These are phyloP conservation scores for Plagodis dolabraria DNA, from an alignment of 2,888 invertebrate genomes.

Conservation along the genomic window DNA sequence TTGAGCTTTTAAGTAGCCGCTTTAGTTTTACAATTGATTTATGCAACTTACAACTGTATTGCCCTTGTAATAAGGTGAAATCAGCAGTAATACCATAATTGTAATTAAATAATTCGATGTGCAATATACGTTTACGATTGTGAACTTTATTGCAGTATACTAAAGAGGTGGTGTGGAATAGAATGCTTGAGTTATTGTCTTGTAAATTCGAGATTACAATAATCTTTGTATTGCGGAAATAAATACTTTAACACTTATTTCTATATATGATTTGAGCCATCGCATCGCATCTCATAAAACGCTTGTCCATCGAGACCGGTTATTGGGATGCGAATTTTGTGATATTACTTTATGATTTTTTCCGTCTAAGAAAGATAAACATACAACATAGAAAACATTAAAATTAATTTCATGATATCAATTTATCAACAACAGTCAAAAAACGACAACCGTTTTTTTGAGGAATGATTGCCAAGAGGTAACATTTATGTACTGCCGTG, in stretches of 20 bases:
- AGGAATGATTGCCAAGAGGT: too few relatives aligned
- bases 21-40: slow-evolving; percentile 25
- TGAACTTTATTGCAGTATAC: slow-evolving; percentile 41
- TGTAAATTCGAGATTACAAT: slow-evolving; percentile 29
- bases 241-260: not conserved
- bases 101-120: slow-evolving; percentile 42
- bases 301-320: too few relatives aligned
- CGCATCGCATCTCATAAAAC: too few relatives aligned
- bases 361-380: too few relatives aligned
- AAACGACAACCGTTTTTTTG: too few relatives aligned
- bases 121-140: slow-evolving; percentile 40
- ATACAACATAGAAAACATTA: too few relatives aligned
- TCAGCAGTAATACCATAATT: slow-evolving; percentile 8
- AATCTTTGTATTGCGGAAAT: slow-evolving; percentile 17
- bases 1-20: slow-evolving; percentile 25
- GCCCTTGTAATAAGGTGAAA: slow-evolving; percentile 4
- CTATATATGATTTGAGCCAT: not conserved
- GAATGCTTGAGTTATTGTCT: slow-evolving; percentile 33
- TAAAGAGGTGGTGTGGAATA: slow-evolving; percentile 38
- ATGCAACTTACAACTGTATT: slow-evolving; percentile 24
- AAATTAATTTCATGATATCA: too few relatives aligned
- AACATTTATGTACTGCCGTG: too few relatives aligned
- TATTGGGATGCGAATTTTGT: too few relatives aligned
- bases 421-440: too few relatives aligned
- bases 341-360: too few relatives aligned